Conservation (phyloP, 2,797 vertebrate species). For the Zenarchopterus dispar region DNA sequence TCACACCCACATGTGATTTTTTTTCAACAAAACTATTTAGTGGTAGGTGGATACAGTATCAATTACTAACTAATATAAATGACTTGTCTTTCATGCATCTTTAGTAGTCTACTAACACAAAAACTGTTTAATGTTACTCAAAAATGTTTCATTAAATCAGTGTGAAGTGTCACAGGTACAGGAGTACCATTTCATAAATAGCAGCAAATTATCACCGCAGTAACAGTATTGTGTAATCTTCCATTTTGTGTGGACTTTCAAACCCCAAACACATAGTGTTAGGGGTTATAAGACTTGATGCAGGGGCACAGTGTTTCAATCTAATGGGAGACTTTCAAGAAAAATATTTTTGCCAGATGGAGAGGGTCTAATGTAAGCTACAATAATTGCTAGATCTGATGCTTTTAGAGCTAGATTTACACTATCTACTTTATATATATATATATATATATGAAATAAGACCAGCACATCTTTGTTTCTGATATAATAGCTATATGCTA, state of each 20-base stretch:
- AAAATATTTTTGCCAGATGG: not conserved
- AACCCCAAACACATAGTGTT: slow-evolving; percentile 16
- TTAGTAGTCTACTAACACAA: not conserved
- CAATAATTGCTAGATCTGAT: not conserved
- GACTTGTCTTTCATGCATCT: not conserved
- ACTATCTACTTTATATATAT: too few relatives aligned
- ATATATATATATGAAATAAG: slow-evolving; percentile 4
- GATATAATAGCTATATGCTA: slow-evolving; percentile 11
- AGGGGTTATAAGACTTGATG: slow-evolving; percentile 12
- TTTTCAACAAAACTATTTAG: slow-evolving; percentile 43
- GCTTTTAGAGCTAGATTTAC: slow-evolving; percentile 5
- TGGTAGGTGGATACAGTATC: slow-evolving; percentile 17
- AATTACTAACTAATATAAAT: slow-evolving; percentile 2
- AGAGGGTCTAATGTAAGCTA: not conserved
- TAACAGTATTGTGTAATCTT: not conserved
- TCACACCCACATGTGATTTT: slow-evolving; percentile 43
- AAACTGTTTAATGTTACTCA: not conserved
- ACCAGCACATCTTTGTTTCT: not conserved
- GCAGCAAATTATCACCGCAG: not conserved
- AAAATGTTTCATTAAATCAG: not conserved
- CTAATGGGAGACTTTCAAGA: not conserved
- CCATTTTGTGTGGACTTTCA: slow-evolving; percentile 8
- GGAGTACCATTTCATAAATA: too few relatives aligned
- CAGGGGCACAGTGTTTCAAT: not conserved
- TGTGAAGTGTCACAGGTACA: too few relatives aligned